Percentiles rank a stretch among this genome's conserved stretches.
phyloP scores from a whole-genome alignment of 2,888 invertebrate genomes.

The Cordilura impudica region DNA sequence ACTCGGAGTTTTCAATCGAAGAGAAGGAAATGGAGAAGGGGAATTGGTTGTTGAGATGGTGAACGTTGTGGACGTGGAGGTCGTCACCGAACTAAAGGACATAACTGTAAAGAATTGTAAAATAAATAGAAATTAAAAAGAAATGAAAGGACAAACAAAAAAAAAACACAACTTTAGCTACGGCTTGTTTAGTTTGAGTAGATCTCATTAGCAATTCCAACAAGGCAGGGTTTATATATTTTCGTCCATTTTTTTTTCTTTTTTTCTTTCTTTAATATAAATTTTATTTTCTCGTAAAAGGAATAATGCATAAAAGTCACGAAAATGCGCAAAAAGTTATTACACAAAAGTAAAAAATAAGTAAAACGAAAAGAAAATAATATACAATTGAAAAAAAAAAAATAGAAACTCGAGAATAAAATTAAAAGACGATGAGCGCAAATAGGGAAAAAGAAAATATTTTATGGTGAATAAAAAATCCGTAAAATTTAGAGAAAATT shows the following conservation, averaged over 20 bases:
- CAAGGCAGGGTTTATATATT: constrained; percentile 43
- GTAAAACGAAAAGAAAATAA: constrained; percentile 25
- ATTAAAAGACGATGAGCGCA: constrained; percentile 72
- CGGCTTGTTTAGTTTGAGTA: constrained; percentile 64
- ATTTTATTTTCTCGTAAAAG: constrained; percentile 63
- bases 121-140: constrained; percentile 62
- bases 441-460: constrained; percentile 67
- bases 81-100: constrained; percentile 38
- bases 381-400: constrained; percentile 24
- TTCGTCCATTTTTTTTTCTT: constrained; percentile 2
- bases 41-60: background rate
- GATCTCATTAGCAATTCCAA: constrained; percentile 75
- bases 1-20: constrained; percentile 43
- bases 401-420: constrained; percentile 54
- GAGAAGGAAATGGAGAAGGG: background rate
- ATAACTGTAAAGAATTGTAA: constrained; percentile 56
- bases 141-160: constrained; percentile 59
- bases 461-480: constrained; percentile 39
- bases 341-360: constrained; percentile 41
- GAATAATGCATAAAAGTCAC: constrained; percentile 64
- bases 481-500: constrained; percentile 24
- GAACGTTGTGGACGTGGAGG: constrained; percentile 38
- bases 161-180: constrained; percentile 66
- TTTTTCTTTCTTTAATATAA: constrained; percentile 14
- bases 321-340: constrained; percentile 48